These are phyloP conservation scores for Morphnarchus princeps DNA, from an alignment of 2,113 vertebrate genomes.

Conservation along the genomic window DNA sequence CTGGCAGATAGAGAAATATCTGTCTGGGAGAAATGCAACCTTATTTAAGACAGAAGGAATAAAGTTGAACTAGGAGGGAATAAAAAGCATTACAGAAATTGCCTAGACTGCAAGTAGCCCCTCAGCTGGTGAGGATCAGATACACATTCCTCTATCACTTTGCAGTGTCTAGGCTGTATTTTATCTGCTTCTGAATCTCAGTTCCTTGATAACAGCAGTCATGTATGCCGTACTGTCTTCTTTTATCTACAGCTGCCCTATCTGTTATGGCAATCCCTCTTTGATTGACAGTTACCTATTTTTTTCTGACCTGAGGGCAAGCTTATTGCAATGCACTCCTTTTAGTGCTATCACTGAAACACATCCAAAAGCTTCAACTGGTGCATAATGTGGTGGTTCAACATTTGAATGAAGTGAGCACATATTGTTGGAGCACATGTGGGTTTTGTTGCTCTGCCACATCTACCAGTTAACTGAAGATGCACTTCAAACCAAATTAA, in stretches of 20 bases:
- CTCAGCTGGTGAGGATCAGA: not conserved
- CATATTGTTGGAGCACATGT: not conserved
- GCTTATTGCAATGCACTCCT: not conserved
- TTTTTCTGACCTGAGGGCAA: constrained; percentile 23
- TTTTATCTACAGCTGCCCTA: not conserved
- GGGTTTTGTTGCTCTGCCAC: not conserved
- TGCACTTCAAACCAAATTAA: not conserved
- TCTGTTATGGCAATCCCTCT: not conserved
- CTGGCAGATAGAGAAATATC: not conserved
- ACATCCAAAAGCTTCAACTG: not conserved
- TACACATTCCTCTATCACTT: not conserved
- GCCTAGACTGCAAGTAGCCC: not conserved
- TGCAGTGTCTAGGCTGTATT: not conserved
- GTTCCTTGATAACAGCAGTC: not conserved
- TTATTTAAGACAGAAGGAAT: not conserved
- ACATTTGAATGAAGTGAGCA: not conserved
- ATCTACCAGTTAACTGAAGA: not conserved
- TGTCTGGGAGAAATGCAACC: not conserved
- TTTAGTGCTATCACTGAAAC: constrained; percentile 7
- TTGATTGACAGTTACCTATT: constrained; percentile 30
- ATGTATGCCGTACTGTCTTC: not conserved
- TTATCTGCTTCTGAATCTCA: not conserved
- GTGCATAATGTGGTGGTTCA: not conserved
- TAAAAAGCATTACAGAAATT: not conserved
- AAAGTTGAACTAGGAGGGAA: not conserved